A percentile compares a stretch with the other conserved stretches of the same genome.
These are phyloP conservation scores for Puma concolor DNA, from an alignment of 2,113 vertebrate species.

Conservation along the genomic window DNA sequence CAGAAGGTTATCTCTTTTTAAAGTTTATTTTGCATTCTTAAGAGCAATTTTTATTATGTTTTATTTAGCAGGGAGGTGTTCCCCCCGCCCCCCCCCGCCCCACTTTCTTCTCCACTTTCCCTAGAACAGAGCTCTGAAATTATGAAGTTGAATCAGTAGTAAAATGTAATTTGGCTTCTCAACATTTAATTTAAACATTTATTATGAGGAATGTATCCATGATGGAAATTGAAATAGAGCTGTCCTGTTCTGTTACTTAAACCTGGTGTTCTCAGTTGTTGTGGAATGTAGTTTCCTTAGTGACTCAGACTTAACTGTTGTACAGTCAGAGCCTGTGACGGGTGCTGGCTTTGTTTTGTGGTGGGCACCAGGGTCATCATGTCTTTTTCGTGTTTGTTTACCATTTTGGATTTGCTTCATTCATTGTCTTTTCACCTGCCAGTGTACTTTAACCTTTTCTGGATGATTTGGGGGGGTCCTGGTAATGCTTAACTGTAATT, in stretches of 20 bases:
- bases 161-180: conserved; percentile 50
- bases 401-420: conserved; percentile 52
- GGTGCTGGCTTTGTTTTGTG: conserved; percentile 12
- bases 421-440: conserved; percentile 43
- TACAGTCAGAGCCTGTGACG: not conserved
- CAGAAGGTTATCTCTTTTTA: not conserved
- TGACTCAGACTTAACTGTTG: not conserved
- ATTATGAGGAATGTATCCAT: not conserved
- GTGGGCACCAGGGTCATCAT: not conserved
- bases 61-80: not conserved
- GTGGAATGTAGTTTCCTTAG: not conserved
- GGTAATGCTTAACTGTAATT: conserved; percentile 11
- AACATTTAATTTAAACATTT: not conserved
- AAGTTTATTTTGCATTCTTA: conserved; percentile 5
- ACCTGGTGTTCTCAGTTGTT: not conserved
- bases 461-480: not conserved
- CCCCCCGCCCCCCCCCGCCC: too few species aligned
- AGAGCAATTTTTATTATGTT: conserved; percentile 30
- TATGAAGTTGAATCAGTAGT: conserved; percentile 39
- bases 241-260: conserved; percentile 10
- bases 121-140: conserved; percentile 21
- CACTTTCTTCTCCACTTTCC: not conserved
- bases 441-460: not conserved
- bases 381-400: conserved; percentile 22
- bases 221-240: not conserved